A percentile compares a stretch with the other conserved stretches of the same genome.
Conservation (phyloP, 2,888 invertebrate species). For the Ceraclea dissimilis region DNA sequence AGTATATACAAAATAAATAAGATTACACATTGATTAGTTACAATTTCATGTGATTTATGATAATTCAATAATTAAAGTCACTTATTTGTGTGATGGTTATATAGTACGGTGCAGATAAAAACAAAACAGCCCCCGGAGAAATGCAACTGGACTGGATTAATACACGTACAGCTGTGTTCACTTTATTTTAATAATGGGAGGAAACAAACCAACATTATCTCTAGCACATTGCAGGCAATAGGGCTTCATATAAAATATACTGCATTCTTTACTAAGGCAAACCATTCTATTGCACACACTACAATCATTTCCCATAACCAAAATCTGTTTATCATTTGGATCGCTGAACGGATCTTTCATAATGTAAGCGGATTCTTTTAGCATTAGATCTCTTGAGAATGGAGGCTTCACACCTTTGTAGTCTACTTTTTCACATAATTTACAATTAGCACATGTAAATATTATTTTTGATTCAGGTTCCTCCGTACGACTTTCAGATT, state of each 20-base stretch:
- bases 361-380: slow-evolving; percentile 68
- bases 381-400: slow-evolving; percentile 58
- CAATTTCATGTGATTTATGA: too few species aligned
- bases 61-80: too few species aligned
- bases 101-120: too few species aligned
- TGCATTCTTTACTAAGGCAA: slow-evolving; percentile 68
- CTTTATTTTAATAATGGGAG: too few species aligned
- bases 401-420: slow-evolving; percentile 71
- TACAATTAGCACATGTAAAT: slow-evolving; percentile 61
- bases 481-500: neutral
- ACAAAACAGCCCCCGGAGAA: too few species aligned
- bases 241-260: slow-evolving; percentile 68
- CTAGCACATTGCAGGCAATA: slow-evolving; percentile 68
- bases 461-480: slow-evolving; percentile 29
- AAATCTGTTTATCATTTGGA: slow-evolving; percentile 64
- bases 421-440: slow-evolving; percentile 60
- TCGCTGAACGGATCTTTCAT: slow-evolving; percentile 81
- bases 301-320: slow-evolving; percentile 73
- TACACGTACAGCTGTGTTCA: too few species aligned
- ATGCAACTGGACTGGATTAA: too few species aligned
- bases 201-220: slow-evolving; percentile 49
- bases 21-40: too few species aligned
- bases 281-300: slow-evolving; percentile 57
- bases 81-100: too few species aligned
- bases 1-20: too few species aligned